Evolutionary conservation across 2,113 vertebrate species (phyloP).

Genomic region (Gallinago undulata): DNA sequence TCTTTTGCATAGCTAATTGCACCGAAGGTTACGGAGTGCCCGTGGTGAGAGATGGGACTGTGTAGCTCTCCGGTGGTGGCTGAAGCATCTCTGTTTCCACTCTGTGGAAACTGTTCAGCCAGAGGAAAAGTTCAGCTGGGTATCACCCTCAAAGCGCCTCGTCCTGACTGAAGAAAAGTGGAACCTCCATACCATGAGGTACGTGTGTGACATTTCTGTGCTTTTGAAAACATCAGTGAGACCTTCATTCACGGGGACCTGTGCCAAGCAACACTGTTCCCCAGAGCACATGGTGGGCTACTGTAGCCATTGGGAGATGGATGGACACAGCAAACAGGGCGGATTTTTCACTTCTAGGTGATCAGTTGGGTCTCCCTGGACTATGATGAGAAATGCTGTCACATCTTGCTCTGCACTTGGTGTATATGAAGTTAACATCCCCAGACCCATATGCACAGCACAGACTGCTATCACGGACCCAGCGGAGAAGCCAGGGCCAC

Average conservation of each 20-base stretch:
- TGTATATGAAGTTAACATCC: not conserved
- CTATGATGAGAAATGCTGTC: not conserved
- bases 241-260: not conserved
- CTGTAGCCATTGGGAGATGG: not conserved
- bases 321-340: not conserved
- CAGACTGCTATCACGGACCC: not conserved
- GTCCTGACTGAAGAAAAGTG: not conserved
- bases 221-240: not conserved
- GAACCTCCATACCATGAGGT: accelerated
- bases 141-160: not conserved
- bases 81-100: not conserved
- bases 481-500: accelerated
- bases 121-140: not conserved
- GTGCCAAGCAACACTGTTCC: accelerated
- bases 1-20: not conserved
- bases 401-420: no score
- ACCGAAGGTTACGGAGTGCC: accelerated
- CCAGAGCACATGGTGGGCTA: accelerated
- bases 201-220: accelerated
- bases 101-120: not conserved
- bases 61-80: not conserved
- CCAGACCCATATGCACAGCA: not conserved
- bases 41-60: accelerated
- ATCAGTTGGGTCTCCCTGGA: not conserved
- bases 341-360: not conserved